Conservation (phyloP, 2,888 invertebrate genomes). For the Caenorhabditis sp. region DNA sequence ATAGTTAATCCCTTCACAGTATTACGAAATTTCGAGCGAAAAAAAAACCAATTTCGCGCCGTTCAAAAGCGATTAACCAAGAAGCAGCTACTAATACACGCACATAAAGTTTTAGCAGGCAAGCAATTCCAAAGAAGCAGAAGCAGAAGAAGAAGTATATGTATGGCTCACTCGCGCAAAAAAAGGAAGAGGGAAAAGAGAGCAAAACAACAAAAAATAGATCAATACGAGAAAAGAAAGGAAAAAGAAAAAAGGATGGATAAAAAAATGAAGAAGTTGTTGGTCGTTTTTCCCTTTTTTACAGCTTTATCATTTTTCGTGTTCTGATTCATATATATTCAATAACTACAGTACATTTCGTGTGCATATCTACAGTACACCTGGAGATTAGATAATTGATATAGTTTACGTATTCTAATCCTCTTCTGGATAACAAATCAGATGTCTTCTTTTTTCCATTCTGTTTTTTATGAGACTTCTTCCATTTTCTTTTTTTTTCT, state of each 20-base stretch:
- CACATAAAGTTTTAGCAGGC: slow-evolving; percentile 3
- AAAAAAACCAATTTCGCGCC: slow-evolving; percentile 7
- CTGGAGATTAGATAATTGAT: too few species aligned
- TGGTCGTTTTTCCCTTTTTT: neutral
- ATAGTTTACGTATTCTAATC: too few species aligned
- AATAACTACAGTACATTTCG: neutral
- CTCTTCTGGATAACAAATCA: too few species aligned
- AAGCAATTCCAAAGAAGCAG: neutral
- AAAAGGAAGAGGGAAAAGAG: slow-evolving; percentile 7
- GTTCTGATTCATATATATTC: neutral
- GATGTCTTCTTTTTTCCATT: neutral
- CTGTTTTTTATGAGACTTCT: neutral
- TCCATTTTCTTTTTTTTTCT: slow-evolving; percentile 6
- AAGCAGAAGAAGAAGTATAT: too few species aligned
- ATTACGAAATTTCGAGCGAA: slow-evolving; percentile 3
- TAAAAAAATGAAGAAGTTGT: slow-evolving; percentile 2
- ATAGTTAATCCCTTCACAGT: slow-evolving; percentile 19
- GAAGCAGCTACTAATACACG: slow-evolving; percentile 2
- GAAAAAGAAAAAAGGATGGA: neutral
- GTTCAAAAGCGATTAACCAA: slow-evolving; percentile 10
- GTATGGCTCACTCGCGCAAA: neutral
- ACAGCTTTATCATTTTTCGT: neutral
- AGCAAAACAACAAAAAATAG: neutral
- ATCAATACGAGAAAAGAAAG: neutral
- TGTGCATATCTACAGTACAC: too few species aligned